Percentiles rank a stretch among this genome's conserved stretches.
Conservation (phyloP, 2,888 invertebrate genomes). For the Melikaiella ostensackeni region DNA sequence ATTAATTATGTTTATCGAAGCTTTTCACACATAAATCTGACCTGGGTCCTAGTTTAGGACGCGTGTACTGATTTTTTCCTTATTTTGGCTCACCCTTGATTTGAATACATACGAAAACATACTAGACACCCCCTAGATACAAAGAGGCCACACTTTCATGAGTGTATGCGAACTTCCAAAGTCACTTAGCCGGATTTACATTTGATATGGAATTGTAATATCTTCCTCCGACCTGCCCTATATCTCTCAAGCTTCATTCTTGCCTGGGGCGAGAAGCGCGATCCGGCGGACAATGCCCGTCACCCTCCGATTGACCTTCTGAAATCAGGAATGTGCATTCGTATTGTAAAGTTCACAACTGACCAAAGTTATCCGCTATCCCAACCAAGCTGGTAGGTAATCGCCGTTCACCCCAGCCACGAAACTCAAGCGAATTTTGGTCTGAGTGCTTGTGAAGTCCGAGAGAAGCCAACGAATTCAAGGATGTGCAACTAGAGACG, state of each 20-base stretch:
- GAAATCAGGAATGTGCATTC: slow-evolving; percentile 36
- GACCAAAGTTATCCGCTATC: slow-evolving; percentile 27
- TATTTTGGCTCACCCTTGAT: neutral
- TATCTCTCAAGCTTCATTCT: slow-evolving; percentile 3
- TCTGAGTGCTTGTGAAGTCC: slow-evolving; percentile 27
- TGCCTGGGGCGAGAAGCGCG: slow-evolving; percentile 2
- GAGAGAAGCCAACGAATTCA: slow-evolving; percentile 31
- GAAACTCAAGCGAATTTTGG: slow-evolving; percentile 27
- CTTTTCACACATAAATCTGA: too few relatives aligned
- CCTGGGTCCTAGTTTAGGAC: too few relatives aligned
- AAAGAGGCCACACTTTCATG: neutral
- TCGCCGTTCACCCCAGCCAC: slow-evolving; percentile 14
- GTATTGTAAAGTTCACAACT: slow-evolving; percentile 27
- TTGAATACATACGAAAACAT: neutral
- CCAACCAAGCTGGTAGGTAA: slow-evolving; percentile 7
- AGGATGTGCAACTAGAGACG: slow-evolving; percentile 34
- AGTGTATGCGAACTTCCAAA: slow-evolving; percentile 2
- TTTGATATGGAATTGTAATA: neutral
- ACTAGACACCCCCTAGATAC: neutral
- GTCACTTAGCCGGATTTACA: slow-evolving; percentile 11
- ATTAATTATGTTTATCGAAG: too few relatives aligned
- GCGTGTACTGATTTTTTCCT: too few relatives aligned
- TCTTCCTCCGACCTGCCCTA: neutral
- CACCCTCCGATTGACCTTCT: slow-evolving; percentile 26
- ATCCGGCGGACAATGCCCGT: slow-evolving; percentile 7